Percentiles rank a stretch among this genome's conserved stretches.
phyloP scores from a whole-genome alignment of 1,140 invertebrate species.

The Gryon sp. region DNA sequence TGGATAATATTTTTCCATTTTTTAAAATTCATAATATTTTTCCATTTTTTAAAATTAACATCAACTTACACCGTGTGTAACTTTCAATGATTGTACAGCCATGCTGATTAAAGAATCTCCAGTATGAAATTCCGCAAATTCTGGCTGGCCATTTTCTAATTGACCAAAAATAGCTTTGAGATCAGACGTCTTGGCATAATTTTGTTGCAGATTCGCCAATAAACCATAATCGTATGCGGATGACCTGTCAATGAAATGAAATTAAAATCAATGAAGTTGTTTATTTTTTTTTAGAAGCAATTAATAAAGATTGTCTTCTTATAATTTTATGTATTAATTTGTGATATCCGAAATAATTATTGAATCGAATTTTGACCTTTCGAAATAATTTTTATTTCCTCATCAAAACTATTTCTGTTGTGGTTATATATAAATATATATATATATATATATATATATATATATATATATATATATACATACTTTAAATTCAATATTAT shows the following conservation, averaged over 20 bases:
- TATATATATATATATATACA: no score
- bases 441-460: no score
- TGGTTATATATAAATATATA: no score
- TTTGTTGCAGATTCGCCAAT: conserved; percentile 67
- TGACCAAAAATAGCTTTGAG: conserved; percentile 82
- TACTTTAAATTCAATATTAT: no score
- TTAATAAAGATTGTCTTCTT: no score
- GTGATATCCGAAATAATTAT: no score
- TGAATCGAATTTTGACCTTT: no score
- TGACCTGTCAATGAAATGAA: conserved; percentile 71
- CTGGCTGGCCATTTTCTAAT: conserved; percentile 83
- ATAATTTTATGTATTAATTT: no score
- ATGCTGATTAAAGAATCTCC: conserved; percentile 82
- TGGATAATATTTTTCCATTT: not conserved
- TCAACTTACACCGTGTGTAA: conserved; percentile 82
- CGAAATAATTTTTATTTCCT: no score
- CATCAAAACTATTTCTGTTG: no score
- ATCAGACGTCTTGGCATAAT: conserved; percentile 80
- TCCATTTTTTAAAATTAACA: not conserved
- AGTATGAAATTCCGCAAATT: conserved; percentile 82
- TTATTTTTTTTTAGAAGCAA: no score
- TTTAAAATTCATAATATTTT: not conserved
- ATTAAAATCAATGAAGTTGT: conserved; percentile 73
- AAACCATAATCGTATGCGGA: conserved; percentile 74
- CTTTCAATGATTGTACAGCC: conserved; percentile 83